Evolutionary conservation across 1,140 invertebrate species (phyloP).

Genomic region (Saccostrea echinata): DNA sequence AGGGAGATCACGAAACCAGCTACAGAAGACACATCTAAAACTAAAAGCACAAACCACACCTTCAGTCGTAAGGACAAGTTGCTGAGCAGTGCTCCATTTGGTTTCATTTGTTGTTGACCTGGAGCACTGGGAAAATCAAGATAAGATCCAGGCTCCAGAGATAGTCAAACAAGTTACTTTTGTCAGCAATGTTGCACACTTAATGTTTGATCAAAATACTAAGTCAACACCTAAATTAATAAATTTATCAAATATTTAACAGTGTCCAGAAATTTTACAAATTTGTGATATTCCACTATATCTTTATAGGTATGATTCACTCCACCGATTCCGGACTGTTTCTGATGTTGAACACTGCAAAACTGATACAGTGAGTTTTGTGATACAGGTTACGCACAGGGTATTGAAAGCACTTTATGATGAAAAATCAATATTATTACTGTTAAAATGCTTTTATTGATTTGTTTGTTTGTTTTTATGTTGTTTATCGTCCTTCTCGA

Average conservation of each 20-base stretch:
- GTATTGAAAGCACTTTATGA: neutral
- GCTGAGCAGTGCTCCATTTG: conserved; percentile 64
- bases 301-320: conserved; percentile 74
- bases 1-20: neutral
- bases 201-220: neutral
- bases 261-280: too few species aligned
- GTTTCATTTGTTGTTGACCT: conserved; percentile 72
- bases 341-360: conserved; percentile 13
- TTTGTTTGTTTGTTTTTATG: too few species aligned
- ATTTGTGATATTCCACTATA: neutral
- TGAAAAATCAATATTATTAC: neutral
- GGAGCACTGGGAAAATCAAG: conserved; percentile 72
- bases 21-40: neutral
- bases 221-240: too few species aligned
- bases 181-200: neutral
- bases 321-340: conserved; percentile 81
- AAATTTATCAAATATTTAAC: too few species aligned
- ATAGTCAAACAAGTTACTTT: conserved; percentile 66
- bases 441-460: neutral
- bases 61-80: conserved; percentile 47
- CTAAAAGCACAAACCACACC: neutral
- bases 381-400: neutral
- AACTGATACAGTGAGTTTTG: neutral
- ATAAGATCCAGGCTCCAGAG: conserved; percentile 69
- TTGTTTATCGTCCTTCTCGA: too few species aligned